phyloP scores from a whole-genome alignment of 2,113 vertebrate genomes.

The Campylomormyrus tamandua region DNA sequence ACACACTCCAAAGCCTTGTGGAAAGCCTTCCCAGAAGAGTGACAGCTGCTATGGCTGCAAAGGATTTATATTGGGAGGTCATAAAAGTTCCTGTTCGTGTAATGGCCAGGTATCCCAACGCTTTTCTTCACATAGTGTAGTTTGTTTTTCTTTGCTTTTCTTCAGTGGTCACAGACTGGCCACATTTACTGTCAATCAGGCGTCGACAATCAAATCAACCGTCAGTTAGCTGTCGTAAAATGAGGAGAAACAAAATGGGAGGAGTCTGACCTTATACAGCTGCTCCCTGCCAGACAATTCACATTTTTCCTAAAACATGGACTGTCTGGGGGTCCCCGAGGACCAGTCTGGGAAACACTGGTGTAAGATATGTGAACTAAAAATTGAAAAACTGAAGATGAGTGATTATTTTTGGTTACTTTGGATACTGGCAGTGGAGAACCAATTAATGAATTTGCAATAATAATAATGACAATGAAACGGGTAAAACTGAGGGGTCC shows the following conservation, averaged over 20 bases:
- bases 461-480: not conserved
- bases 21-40: not conserved
- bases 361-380: not conserved
- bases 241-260: not conserved
- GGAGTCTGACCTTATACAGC: not conserved
- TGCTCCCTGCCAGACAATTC: not conserved
- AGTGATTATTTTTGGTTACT: not conserved
- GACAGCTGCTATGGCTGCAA: not conserved
- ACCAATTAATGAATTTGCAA: not conserved
- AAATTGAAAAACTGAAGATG: not conserved
- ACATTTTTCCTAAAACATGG: not conserved
- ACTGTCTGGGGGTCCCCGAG: not conserved
- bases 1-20: not conserved
- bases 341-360: not conserved
- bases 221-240: not conserved
- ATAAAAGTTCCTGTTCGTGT: not conserved
- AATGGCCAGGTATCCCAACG: not conserved
- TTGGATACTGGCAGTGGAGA: not conserved
- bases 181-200: too few species aligned
- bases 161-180: too few species aligned
- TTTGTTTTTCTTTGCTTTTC: not conserved
- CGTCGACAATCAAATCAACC: not conserved
- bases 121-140: not conserved
- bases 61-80: not conserved
- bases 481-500: not conserved